These are phyloP conservation scores for Hymenopus coronatus DNA, from an alignment of 2,888 invertebrate genomes.

Conservation along the genomic window DNA sequence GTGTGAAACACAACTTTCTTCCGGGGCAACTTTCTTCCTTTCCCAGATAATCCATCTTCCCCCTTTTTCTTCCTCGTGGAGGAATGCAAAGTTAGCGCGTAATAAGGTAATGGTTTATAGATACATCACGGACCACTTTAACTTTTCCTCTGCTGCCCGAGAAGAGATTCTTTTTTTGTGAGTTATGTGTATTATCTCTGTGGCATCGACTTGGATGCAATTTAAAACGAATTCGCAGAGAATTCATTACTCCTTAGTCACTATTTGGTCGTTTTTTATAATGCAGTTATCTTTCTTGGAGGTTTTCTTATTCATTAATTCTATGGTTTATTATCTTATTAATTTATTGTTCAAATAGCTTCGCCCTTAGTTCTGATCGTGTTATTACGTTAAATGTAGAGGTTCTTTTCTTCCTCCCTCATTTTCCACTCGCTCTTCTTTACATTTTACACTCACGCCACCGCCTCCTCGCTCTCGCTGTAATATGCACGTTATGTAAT, in stretches of 20 bases:
- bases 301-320: no score
- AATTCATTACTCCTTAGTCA: neutral
- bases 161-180: neutral
- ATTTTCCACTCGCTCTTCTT: no score
- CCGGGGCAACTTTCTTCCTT: neutral
- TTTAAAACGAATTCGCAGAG: neutral
- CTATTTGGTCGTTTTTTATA: neutral
- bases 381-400: no score
- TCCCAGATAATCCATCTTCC: neutral
- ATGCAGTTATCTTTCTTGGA: no score
- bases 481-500: no score
- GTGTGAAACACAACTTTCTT: neutral
- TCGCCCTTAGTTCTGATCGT: no score
- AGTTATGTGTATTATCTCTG: neutral
- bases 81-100: neutral
- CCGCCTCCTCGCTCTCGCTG: no score
- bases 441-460: no score
- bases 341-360: no score
- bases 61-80: neutral
- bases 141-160: neutral
- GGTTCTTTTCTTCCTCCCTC: no score
- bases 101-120: neutral
- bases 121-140: neutral
- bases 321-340: no score
- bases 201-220: neutral